Base-by-base conservation (phyloP, 2,113 vertebrate genomes). In the Vimba vimba region DNA sequence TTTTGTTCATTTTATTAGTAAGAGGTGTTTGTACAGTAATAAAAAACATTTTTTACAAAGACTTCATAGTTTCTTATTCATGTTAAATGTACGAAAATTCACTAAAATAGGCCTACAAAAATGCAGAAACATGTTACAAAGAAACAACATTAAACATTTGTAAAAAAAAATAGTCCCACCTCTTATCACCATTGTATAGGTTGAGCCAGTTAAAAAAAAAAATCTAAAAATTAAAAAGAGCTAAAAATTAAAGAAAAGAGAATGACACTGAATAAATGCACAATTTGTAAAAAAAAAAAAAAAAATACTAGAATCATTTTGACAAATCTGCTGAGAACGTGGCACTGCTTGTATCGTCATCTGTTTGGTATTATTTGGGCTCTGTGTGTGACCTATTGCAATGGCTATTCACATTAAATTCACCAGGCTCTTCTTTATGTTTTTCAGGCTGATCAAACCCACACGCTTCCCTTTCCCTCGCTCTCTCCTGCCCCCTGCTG, bases 401-500 rank as follows among this genome's bases (percentile, higher is more conserved):
- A 43, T 60, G 7, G 39, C 4, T 68, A 59, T 83, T 83, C 82
- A 83, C 82, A 83, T 71, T 59, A 59, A 73, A 39, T 52, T 68
- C 45, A 52, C 11, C 47, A 52, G 27, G 21, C 13, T 7, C 45
- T 71, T 81, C 15, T 15, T 4, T 13, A 15, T 0, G 4, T 7
- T 1, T 19, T 8, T 13, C 9, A n/a, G 10, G 21, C 45, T 73
- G 45, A 79, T 93, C 93, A 97, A 82, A 97, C 97, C 97, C 96
- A 97, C 27, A 97, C 95, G 0, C 95, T 95, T 0, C 93, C 92
- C 60, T 96, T 94, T 2, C 92, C 87, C 52, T 94, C 92, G 30
- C 88, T 85, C 60, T 94, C 94, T 21, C 88, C 55, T 0, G 68
- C 80, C 17, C 88, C 92, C 88, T 90, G 87, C 86, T 90, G 90